These are phyloP conservation scores for Dendrocincla tyrannina DNA, from an alignment of 2,797 vertebrate species.

Conservation along the genomic window DNA sequence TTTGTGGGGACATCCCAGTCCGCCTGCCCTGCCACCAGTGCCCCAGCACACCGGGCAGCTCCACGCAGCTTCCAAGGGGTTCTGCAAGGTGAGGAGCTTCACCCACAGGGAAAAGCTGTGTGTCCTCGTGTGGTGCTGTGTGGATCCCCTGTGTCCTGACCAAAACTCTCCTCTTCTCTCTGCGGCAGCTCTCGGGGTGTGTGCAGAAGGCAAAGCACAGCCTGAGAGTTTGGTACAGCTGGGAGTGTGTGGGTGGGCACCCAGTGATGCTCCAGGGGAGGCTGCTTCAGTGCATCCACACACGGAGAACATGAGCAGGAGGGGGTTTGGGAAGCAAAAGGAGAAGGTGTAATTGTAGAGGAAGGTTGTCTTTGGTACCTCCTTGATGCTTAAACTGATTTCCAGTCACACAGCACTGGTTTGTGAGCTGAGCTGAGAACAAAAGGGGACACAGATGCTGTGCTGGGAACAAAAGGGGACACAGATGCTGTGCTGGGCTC, in stretches of 20 bases:
- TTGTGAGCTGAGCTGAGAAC: not conserved
- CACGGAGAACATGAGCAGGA: accelerated
- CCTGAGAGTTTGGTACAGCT: accelerated
- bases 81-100: not conserved
- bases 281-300: not conserved
- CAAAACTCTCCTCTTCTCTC: not conserved
- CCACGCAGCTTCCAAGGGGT: accelerated
- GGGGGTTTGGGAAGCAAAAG: not conserved
- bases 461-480: not conserved
- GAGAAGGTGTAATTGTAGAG: not conserved
- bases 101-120: accelerated
- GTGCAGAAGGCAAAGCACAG: not conserved
- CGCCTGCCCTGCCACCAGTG: not conserved
- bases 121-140: not conserved
- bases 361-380: not conserved
- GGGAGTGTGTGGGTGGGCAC: not conserved
- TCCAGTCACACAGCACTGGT: not conserved
- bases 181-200: not conserved
- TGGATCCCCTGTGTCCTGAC: not conserved
- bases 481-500: not conserved
- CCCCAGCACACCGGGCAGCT: accelerated
- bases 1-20: not conserved
- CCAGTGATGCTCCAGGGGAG: not conserved
- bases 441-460: accelerated
- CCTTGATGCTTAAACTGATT: not conserved